Evolutionary conservation across 2,888 invertebrate species (phyloP).

Genomic region (Opisthograptis luteolata): DNA sequence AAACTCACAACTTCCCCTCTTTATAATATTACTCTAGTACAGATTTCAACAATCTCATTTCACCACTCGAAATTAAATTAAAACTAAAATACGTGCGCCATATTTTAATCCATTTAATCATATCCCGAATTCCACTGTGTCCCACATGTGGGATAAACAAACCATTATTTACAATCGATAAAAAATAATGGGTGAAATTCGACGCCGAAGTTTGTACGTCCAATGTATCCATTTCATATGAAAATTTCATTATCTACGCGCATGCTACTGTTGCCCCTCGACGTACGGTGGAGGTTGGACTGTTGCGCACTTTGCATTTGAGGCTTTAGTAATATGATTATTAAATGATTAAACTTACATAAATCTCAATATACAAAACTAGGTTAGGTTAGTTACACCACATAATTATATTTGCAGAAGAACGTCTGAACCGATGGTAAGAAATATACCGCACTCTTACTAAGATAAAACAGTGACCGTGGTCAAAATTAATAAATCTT

Average conservation of each 20-base stretch:
- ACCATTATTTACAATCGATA: constrained; percentile 35
- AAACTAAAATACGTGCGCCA: constrained; percentile 2
- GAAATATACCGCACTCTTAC: too few relatives aligned
- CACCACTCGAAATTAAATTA: constrained; percentile 6
- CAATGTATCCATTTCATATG: constrained; percentile 58
- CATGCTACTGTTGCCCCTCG: constrained; percentile 30
- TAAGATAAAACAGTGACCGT: too few relatives aligned
- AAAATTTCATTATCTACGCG: constrained; percentile 70
- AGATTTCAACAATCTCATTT: background rate
- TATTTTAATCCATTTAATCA: constrained; percentile 10
- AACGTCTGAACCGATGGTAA: too few relatives aligned
- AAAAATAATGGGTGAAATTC: constrained; percentile 38
- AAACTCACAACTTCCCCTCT: too few relatives aligned
- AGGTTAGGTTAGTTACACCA: too few relatives aligned
- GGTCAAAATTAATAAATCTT: too few relatives aligned
- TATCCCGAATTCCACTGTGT: constrained; percentile 10
- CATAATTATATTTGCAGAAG: too few relatives aligned
- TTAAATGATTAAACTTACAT: too few relatives aligned
- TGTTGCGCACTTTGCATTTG: constrained; percentile 38
- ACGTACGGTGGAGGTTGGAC: constrained; percentile 29
- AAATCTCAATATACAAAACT: too few relatives aligned
- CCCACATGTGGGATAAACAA: constrained; percentile 30
- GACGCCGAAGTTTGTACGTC: constrained; percentile 38
- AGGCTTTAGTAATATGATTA: too few relatives aligned
- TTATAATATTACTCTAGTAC: too few relatives aligned